Evolutionary conservation across 2,113 vertebrate genomes (phyloP), one percentile per base, ranked within the genome.

Genomic region (Malurus melanocephalus): DNA sequence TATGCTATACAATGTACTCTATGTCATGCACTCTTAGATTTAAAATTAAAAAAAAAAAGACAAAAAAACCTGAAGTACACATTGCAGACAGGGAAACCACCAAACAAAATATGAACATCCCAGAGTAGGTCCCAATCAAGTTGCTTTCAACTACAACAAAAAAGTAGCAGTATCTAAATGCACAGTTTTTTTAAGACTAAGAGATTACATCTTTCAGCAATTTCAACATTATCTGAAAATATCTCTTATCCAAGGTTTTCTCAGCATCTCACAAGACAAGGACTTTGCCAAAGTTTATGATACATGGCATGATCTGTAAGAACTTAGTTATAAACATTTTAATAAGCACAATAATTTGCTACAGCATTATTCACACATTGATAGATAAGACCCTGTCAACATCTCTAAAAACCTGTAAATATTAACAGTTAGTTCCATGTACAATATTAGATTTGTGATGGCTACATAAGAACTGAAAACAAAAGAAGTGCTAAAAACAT

Each of bases 21-120:
- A 92, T 43, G 48, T 82, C 95, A 97, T 87, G 80, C 92, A 89
- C 42, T 32, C 46, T 67, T 72, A 30, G 20, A 42, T 67, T 38
- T 38, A 38, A 38, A 38, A 38, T 38, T 38, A 38, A 38, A 38
- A 59, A 83, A 90, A 48, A 52, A 64, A 23, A 33, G 5, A 57
- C 56, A 61, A 71, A 13, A 26, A 74, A n/a, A 38, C 55, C 7
- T 57, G 28, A 65, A 90, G 51, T 46, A 89, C 14, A 81, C 20
- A 28, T 11, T 71, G 57, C 6, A 83, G 68, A 75, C 32, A 86
- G 20, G 64, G 66, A 84, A 87, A 82, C 15, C 45, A 88, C 56
- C 38, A 77, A 77, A 90, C 32, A 64, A 83, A 69, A 69, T 2
- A 71, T 3, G 6, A 86, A 85, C 26, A 33, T 76, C 45, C 65